Conservation (phyloP, 1,140 invertebrate genomes). For the Samia ricini region DNA sequence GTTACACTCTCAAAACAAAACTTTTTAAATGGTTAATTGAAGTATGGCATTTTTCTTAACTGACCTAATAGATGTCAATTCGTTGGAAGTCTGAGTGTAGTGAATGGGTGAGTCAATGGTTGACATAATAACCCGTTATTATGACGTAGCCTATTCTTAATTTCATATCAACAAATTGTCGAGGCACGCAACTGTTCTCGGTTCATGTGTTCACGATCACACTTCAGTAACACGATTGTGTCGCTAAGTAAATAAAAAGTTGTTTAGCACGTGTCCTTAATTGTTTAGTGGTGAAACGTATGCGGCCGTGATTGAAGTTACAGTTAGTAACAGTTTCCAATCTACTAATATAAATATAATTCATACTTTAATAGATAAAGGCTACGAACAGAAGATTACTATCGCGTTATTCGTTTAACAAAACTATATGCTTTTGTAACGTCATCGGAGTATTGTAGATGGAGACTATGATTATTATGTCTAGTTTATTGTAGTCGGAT, state of each 20-base stretch:
- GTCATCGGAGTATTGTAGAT: not conserved
- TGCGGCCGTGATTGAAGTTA: slow-evolving; percentile 6
- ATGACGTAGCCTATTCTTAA: slow-evolving; percentile 25
- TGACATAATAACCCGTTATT: slow-evolving; percentile 29
- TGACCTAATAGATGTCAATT: slow-evolving; percentile 21
- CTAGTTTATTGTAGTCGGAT: too few species aligned
- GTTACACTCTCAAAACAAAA: not conserved
- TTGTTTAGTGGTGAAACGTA: not conserved
- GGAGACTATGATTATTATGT: not conserved
- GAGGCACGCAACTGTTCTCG: slow-evolving; percentile 6
- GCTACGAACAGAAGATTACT: not conserved
- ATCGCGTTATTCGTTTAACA: not conserved
- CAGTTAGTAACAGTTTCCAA: not conserved
- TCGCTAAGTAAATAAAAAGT: slow-evolving; percentile 8
- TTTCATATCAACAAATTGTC: slow-evolving; percentile 31
- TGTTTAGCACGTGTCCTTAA: slow-evolving; percentile 8
- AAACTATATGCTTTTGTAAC: not conserved
- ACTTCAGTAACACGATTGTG: slow-evolving; percentile 7
- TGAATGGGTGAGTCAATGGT: slow-evolving; percentile 30
- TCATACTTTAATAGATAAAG: not conserved
- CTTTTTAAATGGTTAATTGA: slow-evolving; percentile 26
- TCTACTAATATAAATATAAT: not conserved
- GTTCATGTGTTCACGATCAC: slow-evolving; percentile 7
- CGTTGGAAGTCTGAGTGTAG: slow-evolving; percentile 7
- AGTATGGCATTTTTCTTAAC: slow-evolving; percentile 21